Conservation (phyloP, 1,140 invertebrate genomes). For the Euura saliciscinereae region DNA sequence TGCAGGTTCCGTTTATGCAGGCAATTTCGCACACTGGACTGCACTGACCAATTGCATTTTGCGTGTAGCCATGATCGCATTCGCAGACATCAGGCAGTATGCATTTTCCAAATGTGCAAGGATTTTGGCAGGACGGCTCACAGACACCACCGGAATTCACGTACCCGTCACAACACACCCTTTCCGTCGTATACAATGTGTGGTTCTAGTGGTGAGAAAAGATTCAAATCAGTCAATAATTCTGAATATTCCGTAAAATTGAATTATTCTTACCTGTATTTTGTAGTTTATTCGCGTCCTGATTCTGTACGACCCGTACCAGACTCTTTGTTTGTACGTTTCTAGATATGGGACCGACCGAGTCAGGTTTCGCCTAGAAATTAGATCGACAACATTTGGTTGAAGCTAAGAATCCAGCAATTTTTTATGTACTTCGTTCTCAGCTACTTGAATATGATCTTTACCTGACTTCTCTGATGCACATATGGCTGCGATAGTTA, state of each 20-base stretch:
- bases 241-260: not conserved
- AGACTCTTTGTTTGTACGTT: slow-evolving; percentile 21
- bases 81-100: slow-evolving; percentile 52
- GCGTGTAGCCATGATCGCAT: slow-evolving; percentile 38
- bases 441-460: too few relatives aligned
- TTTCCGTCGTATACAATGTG: not conserved
- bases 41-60: slow-evolving; percentile 40
- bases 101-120: slow-evolving; percentile 55
- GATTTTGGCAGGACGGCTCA: slow-evolving; percentile 59
- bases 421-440: too few relatives aligned
- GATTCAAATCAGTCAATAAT: not conserved
- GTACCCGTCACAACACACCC: slow-evolving; percentile 68
- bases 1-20: slow-evolving; percentile 39
- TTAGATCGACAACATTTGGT: too few relatives aligned
- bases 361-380: not conserved
- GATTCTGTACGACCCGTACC: slow-evolving; percentile 18
- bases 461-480: too few relatives aligned
- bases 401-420: too few relatives aligned
- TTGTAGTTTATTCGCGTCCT: slow-evolving; percentile 30
- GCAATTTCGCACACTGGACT: slow-evolving; percentile 48
- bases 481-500: too few relatives aligned
- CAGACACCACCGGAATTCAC: slow-evolving; percentile 59
- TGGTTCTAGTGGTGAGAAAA: slow-evolving; percentile 23
- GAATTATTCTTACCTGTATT: slow-evolving; percentile 29
- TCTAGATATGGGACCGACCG: slow-evolving; percentile 27